phyloP scores from a whole-genome alignment of 2,113 vertebrate genomes.

The Condylura cristata region DNA sequence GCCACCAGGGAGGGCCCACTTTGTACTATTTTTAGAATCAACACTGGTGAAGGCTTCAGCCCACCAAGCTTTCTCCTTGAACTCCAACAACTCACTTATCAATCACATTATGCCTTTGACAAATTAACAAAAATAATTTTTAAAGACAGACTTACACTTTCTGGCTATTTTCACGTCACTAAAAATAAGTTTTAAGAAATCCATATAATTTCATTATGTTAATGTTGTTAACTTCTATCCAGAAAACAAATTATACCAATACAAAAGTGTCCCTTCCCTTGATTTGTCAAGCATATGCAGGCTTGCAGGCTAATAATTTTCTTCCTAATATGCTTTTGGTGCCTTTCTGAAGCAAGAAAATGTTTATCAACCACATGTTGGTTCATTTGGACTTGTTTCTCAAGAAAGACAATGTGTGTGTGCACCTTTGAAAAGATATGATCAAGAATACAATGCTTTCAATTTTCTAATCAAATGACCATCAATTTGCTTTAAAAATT shows the following conservation, averaged over 20 bases:
- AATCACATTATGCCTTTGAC: neutral
- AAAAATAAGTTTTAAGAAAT: neutral
- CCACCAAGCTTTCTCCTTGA: neutral
- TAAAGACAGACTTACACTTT: neutral
- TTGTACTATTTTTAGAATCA: slow-evolving; percentile 1
- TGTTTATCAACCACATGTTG: neutral
- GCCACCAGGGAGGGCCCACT: too few relatives aligned
- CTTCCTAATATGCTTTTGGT: neutral
- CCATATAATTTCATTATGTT: neutral
- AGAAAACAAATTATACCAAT: neutral
- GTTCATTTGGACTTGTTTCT: neutral
- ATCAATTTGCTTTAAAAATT: neutral
- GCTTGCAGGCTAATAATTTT: too few relatives aligned
- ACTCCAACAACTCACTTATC: neutral
- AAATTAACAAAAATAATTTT: slow-evolving; percentile 20
- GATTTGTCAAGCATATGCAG: neutral
- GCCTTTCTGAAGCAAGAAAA: neutral
- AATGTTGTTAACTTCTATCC: neutral
- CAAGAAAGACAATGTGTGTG: neutral
- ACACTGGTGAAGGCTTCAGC: neutral
- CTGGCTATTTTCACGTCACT: neutral
- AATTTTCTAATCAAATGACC: neutral
- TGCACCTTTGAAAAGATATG: neutral
- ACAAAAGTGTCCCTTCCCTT: neutral
- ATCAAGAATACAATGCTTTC: neutral